Evolutionary conservation across 1,140 invertebrate genomes (phyloP).

Genomic region (Drosophila nigromelanica): DNA sequence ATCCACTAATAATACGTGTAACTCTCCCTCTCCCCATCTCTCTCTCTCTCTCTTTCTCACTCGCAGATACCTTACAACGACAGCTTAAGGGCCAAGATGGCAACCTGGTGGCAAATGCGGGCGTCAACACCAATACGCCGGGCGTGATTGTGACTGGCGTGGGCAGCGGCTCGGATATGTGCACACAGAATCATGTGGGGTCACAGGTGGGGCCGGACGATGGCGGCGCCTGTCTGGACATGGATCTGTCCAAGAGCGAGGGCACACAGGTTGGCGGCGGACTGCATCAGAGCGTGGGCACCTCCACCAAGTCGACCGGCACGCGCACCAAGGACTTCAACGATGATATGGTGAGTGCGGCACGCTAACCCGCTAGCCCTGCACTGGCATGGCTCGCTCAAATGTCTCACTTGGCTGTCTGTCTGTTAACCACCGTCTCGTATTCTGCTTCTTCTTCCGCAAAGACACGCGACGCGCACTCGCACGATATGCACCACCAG

Average conservation of each 20-base stretch:
- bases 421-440: constrained; percentile 11
- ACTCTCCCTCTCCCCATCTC: background rate
- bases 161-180: constrained; percentile 75
- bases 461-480: constrained; percentile 80
- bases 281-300: constrained; percentile 84
- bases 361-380: background rate
- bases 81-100: constrained; percentile 88
- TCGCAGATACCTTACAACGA: constrained; percentile 83
- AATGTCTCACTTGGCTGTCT: background rate
- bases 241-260: constrained; percentile 88
- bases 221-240: constrained; percentile 75
- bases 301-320: constrained; percentile 86
- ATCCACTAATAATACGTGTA: constrained; percentile 1
- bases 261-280: constrained; percentile 92
- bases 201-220: constrained; percentile 83
- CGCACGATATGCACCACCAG: constrained; percentile 83
- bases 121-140: constrained; percentile 84
- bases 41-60: background rate
- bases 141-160: constrained; percentile 74
- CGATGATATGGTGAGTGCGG: constrained; percentile 79
- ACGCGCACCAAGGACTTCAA: constrained; percentile 85
- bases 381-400: background rate
- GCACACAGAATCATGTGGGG: constrained; percentile 85
- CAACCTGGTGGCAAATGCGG: constrained; percentile 85
- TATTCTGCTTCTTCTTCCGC: constrained; percentile 10